Percentiles rank a stretch among this genome's conserved stretches.
Evolutionary conservation across 1,140 invertebrate species (phyloP).

Genomic region (Schlechtendalia chinensis): DNA sequence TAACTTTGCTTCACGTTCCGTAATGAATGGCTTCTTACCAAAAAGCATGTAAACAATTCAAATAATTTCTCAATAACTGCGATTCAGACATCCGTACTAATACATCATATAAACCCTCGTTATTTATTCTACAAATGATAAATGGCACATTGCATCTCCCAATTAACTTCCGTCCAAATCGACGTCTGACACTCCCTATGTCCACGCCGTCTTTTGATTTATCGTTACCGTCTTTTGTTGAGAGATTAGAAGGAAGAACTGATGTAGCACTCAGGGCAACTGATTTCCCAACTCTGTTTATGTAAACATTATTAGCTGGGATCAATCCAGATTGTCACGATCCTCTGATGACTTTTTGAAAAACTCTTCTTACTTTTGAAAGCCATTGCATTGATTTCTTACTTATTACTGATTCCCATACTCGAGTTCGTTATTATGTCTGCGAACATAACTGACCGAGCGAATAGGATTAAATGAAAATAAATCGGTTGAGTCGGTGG

Average conservation of each 20-base stretch:
- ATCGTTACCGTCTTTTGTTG: not conserved
- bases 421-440: too few relatives aligned
- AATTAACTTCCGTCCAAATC: slow-evolving; percentile 85
- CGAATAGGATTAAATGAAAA: too few relatives aligned
- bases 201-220: slow-evolving; percentile 20
- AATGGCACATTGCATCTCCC: slow-evolving; percentile 79
- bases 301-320: slow-evolving; percentile 31
- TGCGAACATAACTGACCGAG: too few relatives aligned
- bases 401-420: slow-evolving; percentile 60
- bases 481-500: too few relatives aligned
- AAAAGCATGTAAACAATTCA: slow-evolving; percentile 76
- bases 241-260: not conserved
- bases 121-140: slow-evolving; percentile 66
- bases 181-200: slow-evolving; percentile 58
- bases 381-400: slow-evolving; percentile 77
- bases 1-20: slow-evolving; percentile 81
- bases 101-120: slow-evolving; percentile 79
- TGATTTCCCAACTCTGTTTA: slow-evolving; percentile 13
- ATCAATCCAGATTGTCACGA: slow-evolving; percentile 50
- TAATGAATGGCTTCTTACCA: slow-evolving; percentile 90
- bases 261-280: not conserved
- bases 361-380: slow-evolving; percentile 81
- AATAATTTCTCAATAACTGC: slow-evolving; percentile 81
- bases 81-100: slow-evolving; percentile 87
- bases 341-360: slow-evolving; percentile 69